Evolutionary conservation across 1,140 invertebrate genomes (phyloP), one percentile per base, ranked within the genome.

Genomic region (Sitophilus oryzae): DNA sequence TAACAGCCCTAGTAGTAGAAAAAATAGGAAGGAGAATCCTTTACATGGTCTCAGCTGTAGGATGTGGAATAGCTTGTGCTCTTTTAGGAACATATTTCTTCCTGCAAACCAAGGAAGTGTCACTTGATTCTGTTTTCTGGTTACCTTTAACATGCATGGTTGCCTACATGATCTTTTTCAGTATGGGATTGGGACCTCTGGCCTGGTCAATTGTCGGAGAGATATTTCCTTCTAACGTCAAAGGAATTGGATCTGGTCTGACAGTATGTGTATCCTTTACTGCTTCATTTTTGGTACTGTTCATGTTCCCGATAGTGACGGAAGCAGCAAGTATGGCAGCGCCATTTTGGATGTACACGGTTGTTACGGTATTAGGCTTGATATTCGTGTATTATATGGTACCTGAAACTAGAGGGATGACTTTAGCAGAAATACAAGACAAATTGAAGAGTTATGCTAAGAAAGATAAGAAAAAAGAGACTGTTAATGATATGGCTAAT

Each of bases 161-260:
- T 2, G 22, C 49, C n/a, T 66, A 63, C 35, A 64, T 67, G 38
- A 57, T 59, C 10, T 48, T 51, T 20, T 69, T 61, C 41, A 60
- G 52, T 23, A 57, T 65, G 23, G 87, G 86, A 1, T 84, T 89
- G 59, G 89, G 89, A 0, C 86, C 90, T 0, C 72, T 93, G 10
- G 86, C 89, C 0, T 91, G 89, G 88, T 80, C 88, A 0, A 78
- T 93, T 21, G 83, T 91, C 76, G 83, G 82, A 1, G 88, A 93
- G 70, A 80, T 92, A 59, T 88, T 92, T 61, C 81, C 90, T 0
- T 75, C 81, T 0, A 81, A 84, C 58, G 81, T 89, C 1, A 85
- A 89, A 65, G 88, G 64, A 77, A 0, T 70, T 85, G 36, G 83
- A n/a, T 57, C 55, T 8, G 55, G 55, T 14, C 11, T 57, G 23